Conservation (phyloP, 2,888 invertebrate species). For the Paralinhomoeus sp. region DNA sequence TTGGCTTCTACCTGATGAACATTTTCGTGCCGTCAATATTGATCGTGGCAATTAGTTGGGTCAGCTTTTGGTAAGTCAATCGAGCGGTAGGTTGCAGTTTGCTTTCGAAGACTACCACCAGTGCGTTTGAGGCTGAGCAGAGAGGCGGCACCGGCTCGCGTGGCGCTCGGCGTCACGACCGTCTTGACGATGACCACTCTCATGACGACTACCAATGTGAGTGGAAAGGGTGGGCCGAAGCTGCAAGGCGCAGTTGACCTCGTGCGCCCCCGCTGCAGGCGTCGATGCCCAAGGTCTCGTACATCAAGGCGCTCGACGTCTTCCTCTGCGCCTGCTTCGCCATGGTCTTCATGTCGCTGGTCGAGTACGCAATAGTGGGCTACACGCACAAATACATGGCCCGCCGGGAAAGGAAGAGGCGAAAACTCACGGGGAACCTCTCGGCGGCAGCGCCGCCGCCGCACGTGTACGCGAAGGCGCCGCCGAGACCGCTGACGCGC, state of each 20-base stretch:
- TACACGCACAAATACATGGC: slow-evolving; percentile 92
- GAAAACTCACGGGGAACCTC: too few species aligned
- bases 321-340: slow-evolving; percentile 93
- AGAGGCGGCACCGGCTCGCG: slow-evolving; percentile 16
- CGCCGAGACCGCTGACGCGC: too few species aligned
- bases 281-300: slow-evolving; percentile 74
- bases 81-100: slow-evolving; percentile 14
- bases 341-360: slow-evolving; percentile 88
- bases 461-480: too few species aligned
- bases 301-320: slow-evolving; percentile 79
- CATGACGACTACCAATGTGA: slow-evolving; percentile 41
- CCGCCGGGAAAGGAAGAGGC: slow-evolving; percentile 41
- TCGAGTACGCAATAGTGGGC: slow-evolving; percentile 91
- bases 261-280: too few species aligned
- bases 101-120: too few species aligned
- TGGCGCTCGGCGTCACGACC: slow-evolving; percentile 15
- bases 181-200: slow-evolving; percentile 42
- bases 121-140: slow-evolving; percentile 13
- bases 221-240: too few species aligned
- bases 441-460: too few species aligned
- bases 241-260: too few species aligned
- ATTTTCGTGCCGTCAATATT: slow-evolving; percentile 65
- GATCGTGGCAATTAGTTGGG: slow-evolving; percentile 25
- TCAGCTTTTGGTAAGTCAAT: slow-evolving; percentile 21
- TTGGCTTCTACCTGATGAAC: slow-evolving; percentile 95